A percentile compares a stretch with the other conserved stretches of the same genome.
Evolutionary conservation across 2,888 invertebrate genomes (phyloP).

Genomic region (Polia nebulosa): DNA sequence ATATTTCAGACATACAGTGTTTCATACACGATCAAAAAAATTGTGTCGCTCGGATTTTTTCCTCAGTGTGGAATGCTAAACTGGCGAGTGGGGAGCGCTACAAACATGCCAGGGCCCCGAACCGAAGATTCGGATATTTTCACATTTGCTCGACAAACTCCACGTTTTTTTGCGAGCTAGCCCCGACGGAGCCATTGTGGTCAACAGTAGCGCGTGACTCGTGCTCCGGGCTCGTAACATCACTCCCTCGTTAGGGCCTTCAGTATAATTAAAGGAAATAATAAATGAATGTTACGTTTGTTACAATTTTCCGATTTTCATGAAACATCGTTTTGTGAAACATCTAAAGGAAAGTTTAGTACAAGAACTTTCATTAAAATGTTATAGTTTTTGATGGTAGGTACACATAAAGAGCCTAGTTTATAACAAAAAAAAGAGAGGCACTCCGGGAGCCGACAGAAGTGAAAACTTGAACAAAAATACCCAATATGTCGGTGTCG

Average conservation of each 20-base stretch:
- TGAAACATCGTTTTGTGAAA: conserved; percentile 8
- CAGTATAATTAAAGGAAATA: conserved; percentile 11
- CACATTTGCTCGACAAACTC: conserved; percentile 40
- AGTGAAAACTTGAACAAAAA: too few relatives aligned
- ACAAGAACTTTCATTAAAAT: background rate
- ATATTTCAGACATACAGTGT: background rate
- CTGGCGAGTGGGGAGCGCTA: background rate
- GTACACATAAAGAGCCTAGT: too few relatives aligned
- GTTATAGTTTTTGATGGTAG: too few relatives aligned
- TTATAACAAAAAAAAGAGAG: too few relatives aligned
- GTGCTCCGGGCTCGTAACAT: conserved; percentile 12
- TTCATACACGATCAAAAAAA: conserved; percentile 11
- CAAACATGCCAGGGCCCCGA: conserved; percentile 2
- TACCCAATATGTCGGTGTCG: too few relatives aligned
- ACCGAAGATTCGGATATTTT: conserved; percentile 30
- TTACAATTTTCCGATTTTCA: background rate
- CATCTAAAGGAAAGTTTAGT: background rate
- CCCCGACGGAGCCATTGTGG: conserved; percentile 22
- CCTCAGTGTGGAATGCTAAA: conserved; percentile 8
- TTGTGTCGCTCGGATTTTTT: conserved; percentile 5
- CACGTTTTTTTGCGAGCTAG: conserved; percentile 28
- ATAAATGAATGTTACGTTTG: background rate
- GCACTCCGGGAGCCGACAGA: too few relatives aligned
- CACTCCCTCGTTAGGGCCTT: conserved; percentile 5
- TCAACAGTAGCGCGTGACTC: conserved; percentile 14